Base-by-base conservation (phyloP, 2,797 vertebrate species). In the Chlorospingus semifuscus region DNA sequence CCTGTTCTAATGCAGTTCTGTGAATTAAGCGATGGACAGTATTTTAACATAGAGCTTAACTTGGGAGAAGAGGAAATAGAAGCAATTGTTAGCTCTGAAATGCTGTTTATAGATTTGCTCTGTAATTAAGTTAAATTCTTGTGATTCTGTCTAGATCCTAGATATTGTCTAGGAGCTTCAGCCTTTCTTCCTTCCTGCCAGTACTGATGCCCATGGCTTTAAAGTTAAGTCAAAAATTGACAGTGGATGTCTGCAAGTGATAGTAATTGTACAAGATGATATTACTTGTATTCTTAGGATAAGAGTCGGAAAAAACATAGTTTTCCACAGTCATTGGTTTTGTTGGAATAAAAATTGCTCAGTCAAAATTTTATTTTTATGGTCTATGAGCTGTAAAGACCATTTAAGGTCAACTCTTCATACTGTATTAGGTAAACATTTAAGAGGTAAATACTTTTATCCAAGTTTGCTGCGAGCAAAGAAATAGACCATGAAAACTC, bases 401-500 rank as follows among this genome's bases (percentile, higher is more conserved):
- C 92, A 97, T 87, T 97, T 97, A 95, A 98, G 96, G 94, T 97
- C 97, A 97, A 68, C 78, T 94, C 89, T 95, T 97, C 96, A 94
- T 95, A 97, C 75, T 94, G 78, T 79, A 95, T 97, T 96, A 96
- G 75, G 95, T 97, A 98, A 98, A 98, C 93, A 96, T 97, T 97
- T 98, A 97, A 97, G 94, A 97, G 92, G 94, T 97, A 98, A 97
- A 98, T 97, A 97, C 93, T 97, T 97, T 93, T 95, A 89, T 94
- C 80, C 83, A 95, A 97, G 94, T 97, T 97, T 95, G 90, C 96
- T 98, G 89, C 92, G 79, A 98, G 96, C 92, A 71, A 97, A 97
- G 93, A 98, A 98, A 94, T 93, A 96, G 97, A 98, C 97, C 97
- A 96, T 98, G 97, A 98, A 98, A 96, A 97, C 97, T 97, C 96